Percentiles rank a stretch among this genome's conserved stretches.
Conservation (phyloP, 2,888 invertebrate genomes). For the Eupithecia abbreviata region DNA sequence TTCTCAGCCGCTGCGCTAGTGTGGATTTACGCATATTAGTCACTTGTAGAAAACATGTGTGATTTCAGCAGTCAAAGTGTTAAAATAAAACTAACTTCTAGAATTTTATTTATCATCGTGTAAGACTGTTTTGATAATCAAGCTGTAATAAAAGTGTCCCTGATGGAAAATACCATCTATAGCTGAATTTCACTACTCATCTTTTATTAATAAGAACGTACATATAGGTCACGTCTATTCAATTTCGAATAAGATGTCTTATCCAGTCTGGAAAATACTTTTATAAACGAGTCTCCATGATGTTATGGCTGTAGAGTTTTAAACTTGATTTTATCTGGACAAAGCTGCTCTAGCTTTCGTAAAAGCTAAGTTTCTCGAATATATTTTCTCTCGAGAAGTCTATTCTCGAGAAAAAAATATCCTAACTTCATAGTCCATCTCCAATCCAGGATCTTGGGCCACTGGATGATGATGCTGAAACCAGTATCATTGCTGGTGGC, state of each 20-base stretch:
- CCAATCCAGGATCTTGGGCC: no score
- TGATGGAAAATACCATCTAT: neutral
- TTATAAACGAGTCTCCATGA: constrained; percentile 1
- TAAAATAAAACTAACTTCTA: neutral
- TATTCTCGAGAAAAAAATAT: no score
- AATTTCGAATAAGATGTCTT: constrained; percentile 29
- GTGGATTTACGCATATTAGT: no score
- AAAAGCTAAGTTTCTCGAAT: neutral
- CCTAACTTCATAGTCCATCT: no score
- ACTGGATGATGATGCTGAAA: no score
- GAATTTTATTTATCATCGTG: neutral
- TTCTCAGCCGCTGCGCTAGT: no score
- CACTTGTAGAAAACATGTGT: no score
- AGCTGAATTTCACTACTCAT: neutral
- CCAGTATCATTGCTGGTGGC: no score
- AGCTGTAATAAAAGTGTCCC: neutral
- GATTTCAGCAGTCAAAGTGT: no score
- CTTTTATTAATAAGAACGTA: constrained; percentile 14
- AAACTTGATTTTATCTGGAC: constrained; percentile 4
- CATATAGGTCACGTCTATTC: constrained; percentile 42
- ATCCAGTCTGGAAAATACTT: constrained; percentile 19
- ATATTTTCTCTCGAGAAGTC: neutral
- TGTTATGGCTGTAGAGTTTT: constrained; percentile 6
- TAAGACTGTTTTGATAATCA: neutral
- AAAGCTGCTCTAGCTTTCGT: neutral